Base-by-base conservation (phyloP, 92 coral and sea anemone species). In the Siderastrea radians region DNA sequence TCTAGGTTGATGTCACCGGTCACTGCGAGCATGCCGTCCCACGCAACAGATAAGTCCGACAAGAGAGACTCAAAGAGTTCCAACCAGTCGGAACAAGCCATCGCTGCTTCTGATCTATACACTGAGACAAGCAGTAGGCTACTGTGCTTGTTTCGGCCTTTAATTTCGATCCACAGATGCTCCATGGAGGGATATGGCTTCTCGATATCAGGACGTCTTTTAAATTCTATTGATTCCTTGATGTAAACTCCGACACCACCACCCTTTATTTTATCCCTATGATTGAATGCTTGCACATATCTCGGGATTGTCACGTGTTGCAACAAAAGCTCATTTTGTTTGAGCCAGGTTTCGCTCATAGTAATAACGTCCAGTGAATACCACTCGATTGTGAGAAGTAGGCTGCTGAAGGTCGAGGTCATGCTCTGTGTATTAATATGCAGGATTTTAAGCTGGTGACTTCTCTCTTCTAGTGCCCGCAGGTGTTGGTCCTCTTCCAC, bases 161-260 rank as follows among this genome's bases (percentile, higher is more conserved):
- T 49, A 13, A 88, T 75, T 77, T 88, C 92, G 71, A 84, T 63
- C 92, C 92, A 87, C 10, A 92, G 77, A 49, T 88, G 95, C 66
- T 88, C 95, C 68, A 92, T 50, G 8, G 50, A 68, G 53, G 90
- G 83, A 11, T 77, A 55, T 48, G 49, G 47, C 2, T 43, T 63
- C 61, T 88, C 90, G 19, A 87, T 72, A 38, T 88, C 90, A 4
- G 69, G 73, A 16, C 95, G 66, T 55, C 88, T 17, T 67, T 88
- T 88, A 46, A 17, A 84, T 38, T 62, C 10, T 10, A 88, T 49
- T 10, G 79, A 47, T 54, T 92, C 95, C 59, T 75, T 83, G 3
- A 92, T 83, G 60, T 87, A 91, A 4, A 62, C 85, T 3, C 91
- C 91, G 48, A 91, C 91, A 7, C 94, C 94, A 1, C 91, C 88